A percentile compares a stretch with the other conserved stretches of the same genome.
Conservation (phyloP, 2,797 vertebrate genomes). For the Mycteria americana region DNA sequence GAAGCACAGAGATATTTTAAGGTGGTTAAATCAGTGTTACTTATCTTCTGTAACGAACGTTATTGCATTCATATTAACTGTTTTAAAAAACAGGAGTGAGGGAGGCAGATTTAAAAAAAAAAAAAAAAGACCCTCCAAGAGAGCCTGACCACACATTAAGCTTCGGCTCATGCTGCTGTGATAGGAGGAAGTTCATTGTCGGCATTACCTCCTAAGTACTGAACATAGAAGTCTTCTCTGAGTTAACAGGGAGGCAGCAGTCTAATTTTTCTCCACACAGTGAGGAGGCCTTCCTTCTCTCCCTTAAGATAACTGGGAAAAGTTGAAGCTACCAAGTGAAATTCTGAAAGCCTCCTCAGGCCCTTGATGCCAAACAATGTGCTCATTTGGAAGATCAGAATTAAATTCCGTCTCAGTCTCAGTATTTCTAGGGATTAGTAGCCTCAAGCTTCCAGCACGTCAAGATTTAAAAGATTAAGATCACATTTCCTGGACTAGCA, state of each 20-base stretch:
- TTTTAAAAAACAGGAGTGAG: not conserved
- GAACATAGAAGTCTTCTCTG: not conserved
- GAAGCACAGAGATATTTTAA: not conserved
- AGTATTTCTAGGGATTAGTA: not conserved
- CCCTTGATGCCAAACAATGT: not conserved
- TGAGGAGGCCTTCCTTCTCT: not conserved
- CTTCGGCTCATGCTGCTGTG: not conserved
- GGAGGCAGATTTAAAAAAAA: not conserved
- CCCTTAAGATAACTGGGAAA: not conserved
- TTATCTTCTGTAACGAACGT: not conserved
- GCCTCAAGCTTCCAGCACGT: not conserved
- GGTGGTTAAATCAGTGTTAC: not conserved
- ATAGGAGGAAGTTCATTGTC: not conserved
- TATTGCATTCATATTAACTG: fast-evolving
- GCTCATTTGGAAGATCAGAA: not conserved
- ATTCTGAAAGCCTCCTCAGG: not conserved
- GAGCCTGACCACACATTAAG: not conserved
- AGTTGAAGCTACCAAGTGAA: not conserved
- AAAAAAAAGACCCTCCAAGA: not conserved
- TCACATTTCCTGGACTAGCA: not conserved
- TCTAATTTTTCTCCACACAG: not conserved
- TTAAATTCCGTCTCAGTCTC: not conserved
- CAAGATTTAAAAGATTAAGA: not conserved
- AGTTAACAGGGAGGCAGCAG: not conserved
- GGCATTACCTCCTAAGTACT: not conserved